Evolutionary conservation across 2,888 invertebrate genomes (phyloP), one percentile per base, ranked within the genome.

Genomic region (Lapara coniferarum): DNA sequence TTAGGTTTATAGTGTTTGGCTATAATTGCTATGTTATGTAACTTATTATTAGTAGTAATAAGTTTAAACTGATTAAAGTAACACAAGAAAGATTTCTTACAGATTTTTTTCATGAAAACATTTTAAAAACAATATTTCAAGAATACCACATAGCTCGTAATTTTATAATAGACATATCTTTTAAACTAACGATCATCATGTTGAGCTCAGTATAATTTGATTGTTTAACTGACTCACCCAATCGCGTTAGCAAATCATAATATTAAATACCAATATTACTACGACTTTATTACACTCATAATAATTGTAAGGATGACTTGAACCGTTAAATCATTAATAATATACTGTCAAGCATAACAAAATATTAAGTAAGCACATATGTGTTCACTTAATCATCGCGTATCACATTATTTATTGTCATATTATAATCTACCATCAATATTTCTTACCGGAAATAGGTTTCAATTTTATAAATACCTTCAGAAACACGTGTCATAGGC

Each of bases 241-340:
- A 4, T 12, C 51, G 5, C 51, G 51, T 51, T 51, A 51, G 10
- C 51, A 51, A 51, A 51, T 51, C 51, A 13, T 37, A 37, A 37
- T 37, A 37, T 37, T 37, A 37, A 37, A 37, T 37, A 37, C 37
- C 51, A 51, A 51, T 51, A 4, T 53, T 58, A 14, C 14, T 58
- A 58, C 37, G 13, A 30, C 30, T 12, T 56, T 25, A 58, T 58
- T 14, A 25, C 7, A 7, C 30, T 4, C 12, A 13, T 44, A 56
- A 69, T 66, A 49, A 56, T 69, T 69, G 44, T 66, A 69, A 55
- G 55, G 25, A 57, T 14, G 57, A 37, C 30, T 37, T 30, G 12
- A 37, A 58, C 57, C 14, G 57, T 30, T 37, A 37, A 51, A 58
- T 37, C 12, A 58, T 58, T 58, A 58, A 56, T 37, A 66, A 25